Conservation (phyloP, 2,113 vertebrate species). For the Oncorhynchus nerka region DNA sequence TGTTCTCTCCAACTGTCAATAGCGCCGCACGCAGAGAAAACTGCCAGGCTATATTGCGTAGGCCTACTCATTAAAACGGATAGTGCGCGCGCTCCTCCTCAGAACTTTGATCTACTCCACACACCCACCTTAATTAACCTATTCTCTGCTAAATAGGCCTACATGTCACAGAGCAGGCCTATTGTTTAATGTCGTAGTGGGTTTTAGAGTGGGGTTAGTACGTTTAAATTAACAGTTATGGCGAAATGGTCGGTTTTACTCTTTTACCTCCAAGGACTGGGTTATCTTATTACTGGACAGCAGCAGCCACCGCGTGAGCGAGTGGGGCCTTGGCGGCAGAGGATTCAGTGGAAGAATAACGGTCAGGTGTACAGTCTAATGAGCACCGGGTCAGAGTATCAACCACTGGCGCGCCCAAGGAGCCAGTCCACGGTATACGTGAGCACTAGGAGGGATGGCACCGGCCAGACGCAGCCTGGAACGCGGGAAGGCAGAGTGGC, state of each 20-base stretch:
- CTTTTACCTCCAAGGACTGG: constrained; percentile 55
- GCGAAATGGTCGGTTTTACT: constrained; percentile 50
- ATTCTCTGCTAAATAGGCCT: background rate
- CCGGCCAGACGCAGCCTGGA: constrained; percentile 12
- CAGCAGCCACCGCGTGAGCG: constrained; percentile 37
- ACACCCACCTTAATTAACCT: constrained; percentile 8
- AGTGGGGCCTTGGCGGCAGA: constrained; percentile 66
- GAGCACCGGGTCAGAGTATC: constrained; percentile 75
- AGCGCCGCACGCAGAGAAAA: constrained; percentile 20
- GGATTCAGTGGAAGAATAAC: constrained; percentile 76
- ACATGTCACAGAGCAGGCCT: background rate
- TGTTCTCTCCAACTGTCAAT: constrained; percentile 26
- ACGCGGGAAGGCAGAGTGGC: constrained; percentile 27
- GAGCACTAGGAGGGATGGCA: constrained; percentile 45
- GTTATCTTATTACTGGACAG: constrained; percentile 53
- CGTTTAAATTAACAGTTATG: constrained; percentile 53
- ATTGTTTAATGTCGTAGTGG: background rate
- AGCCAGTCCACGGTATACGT: constrained; percentile 59
- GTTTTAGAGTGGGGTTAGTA: background rate
- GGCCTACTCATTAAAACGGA: constrained; percentile 23
- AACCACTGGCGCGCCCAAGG: constrained; percentile 53
- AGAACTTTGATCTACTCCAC: constrained; percentile 19
- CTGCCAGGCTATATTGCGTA: constrained; percentile 45
- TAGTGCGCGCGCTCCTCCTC: constrained; percentile 7
- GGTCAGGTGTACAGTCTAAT: constrained; percentile 73